Percentiles rank a stretch among this genome's conserved stretches.
phyloP scores from a whole-genome alignment of 2,113 vertebrate species.

The Pseudopodoces humilis region DNA sequence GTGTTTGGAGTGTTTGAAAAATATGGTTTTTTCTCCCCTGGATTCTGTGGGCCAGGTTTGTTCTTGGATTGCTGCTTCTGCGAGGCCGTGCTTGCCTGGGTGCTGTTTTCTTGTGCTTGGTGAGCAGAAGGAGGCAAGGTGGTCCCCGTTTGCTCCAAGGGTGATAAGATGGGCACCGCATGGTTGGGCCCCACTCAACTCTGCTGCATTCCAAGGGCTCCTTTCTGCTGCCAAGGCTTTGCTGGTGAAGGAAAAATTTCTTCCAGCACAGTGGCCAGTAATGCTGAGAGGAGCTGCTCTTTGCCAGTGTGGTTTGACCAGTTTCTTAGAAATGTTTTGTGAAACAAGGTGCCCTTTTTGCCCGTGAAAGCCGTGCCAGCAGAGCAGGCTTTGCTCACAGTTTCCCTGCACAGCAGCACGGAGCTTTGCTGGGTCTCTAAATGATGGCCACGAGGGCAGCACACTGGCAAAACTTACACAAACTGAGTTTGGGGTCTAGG shows the following conservation, averaged over 20 bases:
- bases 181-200: neutral
- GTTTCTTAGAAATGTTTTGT: neutral
- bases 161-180: accelerated
- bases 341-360: neutral
- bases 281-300: neutral
- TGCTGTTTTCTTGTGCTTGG: neutral
- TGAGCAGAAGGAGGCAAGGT: neutral
- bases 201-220: neutral
- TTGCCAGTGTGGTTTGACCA: neutral
- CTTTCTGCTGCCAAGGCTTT: neutral
- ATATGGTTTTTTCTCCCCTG: neutral
- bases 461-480: neutral
- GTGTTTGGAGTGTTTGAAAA: neutral
- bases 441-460: accelerated
- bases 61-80: neutral
- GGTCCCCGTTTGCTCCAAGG: neutral
- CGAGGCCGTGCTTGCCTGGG: neutral
- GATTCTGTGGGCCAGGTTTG: neutral
- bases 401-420: neutral
- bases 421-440: neutral
- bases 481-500: neutral
- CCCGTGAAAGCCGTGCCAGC: neutral
- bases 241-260: neutral
- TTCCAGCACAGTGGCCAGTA: neutral
- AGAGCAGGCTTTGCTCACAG: neutral